Percentiles rank a stretch among this genome's conserved stretches.
These are phyloP conservation scores for Melanargia galathea DNA, from an alignment of 2,888 invertebrate species.

Conservation along the genomic window DNA sequence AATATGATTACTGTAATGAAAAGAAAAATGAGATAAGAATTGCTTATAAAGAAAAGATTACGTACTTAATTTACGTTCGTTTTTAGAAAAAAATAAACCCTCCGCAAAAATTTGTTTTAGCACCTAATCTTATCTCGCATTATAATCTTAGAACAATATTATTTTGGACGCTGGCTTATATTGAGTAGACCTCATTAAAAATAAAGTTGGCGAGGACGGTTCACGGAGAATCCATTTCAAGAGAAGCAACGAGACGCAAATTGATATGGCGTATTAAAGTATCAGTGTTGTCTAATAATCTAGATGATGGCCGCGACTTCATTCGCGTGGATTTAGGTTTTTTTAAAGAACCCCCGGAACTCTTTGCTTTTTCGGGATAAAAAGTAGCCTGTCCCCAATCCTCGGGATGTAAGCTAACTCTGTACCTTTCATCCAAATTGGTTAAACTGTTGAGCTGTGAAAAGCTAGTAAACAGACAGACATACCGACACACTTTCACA, in stretches of 20 bases:
- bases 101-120: background rate
- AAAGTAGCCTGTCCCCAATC: no score
- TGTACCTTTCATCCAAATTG: no score
- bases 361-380: no score
- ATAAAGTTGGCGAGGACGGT: constrained; percentile 12
- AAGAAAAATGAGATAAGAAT: background rate
- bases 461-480: no score
- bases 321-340: no score
- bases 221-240: background rate
- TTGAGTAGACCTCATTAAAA: constrained; percentile 18
- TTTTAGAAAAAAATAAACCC: background rate
- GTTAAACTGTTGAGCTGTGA: no score
- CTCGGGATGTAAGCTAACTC: no score
- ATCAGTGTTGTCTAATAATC: background rate
- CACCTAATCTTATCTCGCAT: background rate
- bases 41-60: background rate
- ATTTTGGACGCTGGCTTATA: constrained; percentile 7
- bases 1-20: background rate
- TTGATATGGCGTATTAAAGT: constrained; percentile 17
- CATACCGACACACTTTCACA: no score
- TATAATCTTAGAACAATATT: constrained; percentile 7
- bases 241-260: constrained; percentile 5
- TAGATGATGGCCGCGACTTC: no score
- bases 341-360: no score
- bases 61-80: background rate